Conservation (phyloP, 2,888 invertebrate genomes). For the Oscheius onirici region DNA sequence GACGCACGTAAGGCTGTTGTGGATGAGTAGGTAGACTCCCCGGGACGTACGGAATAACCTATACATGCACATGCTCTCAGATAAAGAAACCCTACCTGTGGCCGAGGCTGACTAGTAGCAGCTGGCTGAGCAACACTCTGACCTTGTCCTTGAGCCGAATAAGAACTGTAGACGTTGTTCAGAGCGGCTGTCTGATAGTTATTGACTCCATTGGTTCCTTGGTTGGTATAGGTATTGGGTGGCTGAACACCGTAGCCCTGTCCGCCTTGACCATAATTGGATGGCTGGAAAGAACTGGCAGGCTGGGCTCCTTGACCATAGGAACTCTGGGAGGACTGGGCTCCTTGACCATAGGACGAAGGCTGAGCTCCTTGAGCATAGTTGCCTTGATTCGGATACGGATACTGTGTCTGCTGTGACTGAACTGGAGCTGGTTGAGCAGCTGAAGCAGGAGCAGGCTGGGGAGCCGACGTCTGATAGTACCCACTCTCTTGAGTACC, state of each 20-base stretch:
- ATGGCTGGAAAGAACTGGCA: not conserved
- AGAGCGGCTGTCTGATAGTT: constrained; percentile 28
- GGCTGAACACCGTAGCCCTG: not conserved
- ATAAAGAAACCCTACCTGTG: constrained; percentile 21
- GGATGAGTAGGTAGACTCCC: not conserved
- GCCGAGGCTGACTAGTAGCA: constrained; percentile 13
- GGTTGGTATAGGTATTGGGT: constrained; percentile 18
- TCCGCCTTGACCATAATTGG: constrained; percentile 5
- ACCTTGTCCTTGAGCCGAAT: not conserved
- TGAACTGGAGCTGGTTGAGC: constrained; percentile 23
- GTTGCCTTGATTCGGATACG: not conserved
- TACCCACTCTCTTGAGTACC: not conserved
- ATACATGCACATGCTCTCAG: constrained; percentile 21
- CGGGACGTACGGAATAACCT: constrained; percentile 24
- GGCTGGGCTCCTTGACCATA: not conserved
- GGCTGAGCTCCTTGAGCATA: constrained; percentile 5
- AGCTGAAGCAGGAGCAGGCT: constrained; percentile 9
- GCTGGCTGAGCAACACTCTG: constrained; percentile 1
- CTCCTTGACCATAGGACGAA: not conserved
- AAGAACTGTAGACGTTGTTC: constrained; percentile 17
- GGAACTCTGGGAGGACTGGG: not conserved
- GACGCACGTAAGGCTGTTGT: constrained; percentile 28
- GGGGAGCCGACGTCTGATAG: constrained; percentile 19
- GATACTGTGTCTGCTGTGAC: not conserved
- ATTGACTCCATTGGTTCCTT: not conserved